Evolutionary conservation across 2,797 vertebrate species (phyloP).

Genomic region (Peromyscus melanophrys): DNA sequence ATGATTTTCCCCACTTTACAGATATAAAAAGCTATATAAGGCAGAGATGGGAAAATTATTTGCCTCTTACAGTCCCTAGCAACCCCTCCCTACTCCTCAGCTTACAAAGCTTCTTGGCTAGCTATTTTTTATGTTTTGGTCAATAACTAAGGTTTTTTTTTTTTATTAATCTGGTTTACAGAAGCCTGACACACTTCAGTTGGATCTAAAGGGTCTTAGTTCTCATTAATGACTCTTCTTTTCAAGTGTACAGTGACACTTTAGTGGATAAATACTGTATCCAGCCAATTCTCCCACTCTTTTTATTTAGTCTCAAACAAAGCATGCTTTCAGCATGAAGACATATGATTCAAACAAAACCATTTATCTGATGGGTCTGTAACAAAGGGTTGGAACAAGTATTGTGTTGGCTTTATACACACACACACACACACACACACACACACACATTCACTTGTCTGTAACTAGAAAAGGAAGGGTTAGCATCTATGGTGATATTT

Average conservation of each 20-base stretch:
- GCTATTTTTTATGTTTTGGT: not conserved
- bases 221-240: constrained; percentile 26
- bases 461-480: not conserved
- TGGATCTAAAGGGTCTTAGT: not conserved
- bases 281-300: not conserved
- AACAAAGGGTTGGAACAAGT: not conserved
- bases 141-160: not conserved
- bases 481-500: no score
- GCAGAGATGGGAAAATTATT: not conserved
- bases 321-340: not conserved
- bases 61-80: no score
- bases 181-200: not conserved
- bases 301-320: constrained; percentile 14
- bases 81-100: not conserved
- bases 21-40: not conserved
- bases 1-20: not conserved
- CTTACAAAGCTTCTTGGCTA: not conserved
- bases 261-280: constrained; percentile 19
- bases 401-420: not conserved
- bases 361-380: not conserved
- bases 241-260: constrained; percentile 22
- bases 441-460: not conserved
- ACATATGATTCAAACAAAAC: not conserved
- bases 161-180: not conserved
- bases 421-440: no score